Evolutionary conservation across 1,140 invertebrate genomes (phyloP), one percentile per base, ranked within the genome.

Genomic region (Drosophila repletoides): DNA sequence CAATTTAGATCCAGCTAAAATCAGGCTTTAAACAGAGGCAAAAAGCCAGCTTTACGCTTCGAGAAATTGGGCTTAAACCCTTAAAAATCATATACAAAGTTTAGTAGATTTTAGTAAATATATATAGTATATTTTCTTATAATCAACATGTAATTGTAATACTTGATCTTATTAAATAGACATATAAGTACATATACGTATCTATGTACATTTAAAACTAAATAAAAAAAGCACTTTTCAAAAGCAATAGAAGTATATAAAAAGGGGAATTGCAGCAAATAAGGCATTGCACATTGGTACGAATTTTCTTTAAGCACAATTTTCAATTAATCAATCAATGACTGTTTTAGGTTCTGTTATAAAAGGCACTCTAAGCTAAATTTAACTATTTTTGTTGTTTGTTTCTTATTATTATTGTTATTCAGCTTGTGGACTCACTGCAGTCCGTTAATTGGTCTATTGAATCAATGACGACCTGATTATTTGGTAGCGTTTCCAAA

Each of bases 171-270:
- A 67, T 17, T n/a, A 46, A 12, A 28, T 67, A 66, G 1, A 43
- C 55, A 66, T 66, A 59, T 22, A 48, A 38, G 55, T 34, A 60
- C 33, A 43, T 58, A 36, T 40, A 26, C 40, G 12, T 17, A 14
- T 46, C n/a, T 49, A 49, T 67, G 38, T 67, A 67, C 64, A 67
- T 28, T 14, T 67, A 67, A 17, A 67, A 67, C 64, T 67, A 67
- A 67, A 61, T 67, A 67, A 67, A 67, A 46, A n/a, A 67, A 61
- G 17, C 31, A 61, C 64, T 67, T 67, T 61, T 49, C 22, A 45
- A 67, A 67, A 67, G 56, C 40, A 61, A 67, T 61, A n/a, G n/a
- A n/a, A n/a, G n/a, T n/a, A n/a, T n/a, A n/a, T 45, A 19, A 52
- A 60, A 10, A 19, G n/a, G n/a, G n/a, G n/a, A 52, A 43, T 24